These are phyloP conservation scores for Pygocentrus nattereri DNA, from an alignment of 2,797 vertebrate species.

Conservation along the genomic window DNA sequence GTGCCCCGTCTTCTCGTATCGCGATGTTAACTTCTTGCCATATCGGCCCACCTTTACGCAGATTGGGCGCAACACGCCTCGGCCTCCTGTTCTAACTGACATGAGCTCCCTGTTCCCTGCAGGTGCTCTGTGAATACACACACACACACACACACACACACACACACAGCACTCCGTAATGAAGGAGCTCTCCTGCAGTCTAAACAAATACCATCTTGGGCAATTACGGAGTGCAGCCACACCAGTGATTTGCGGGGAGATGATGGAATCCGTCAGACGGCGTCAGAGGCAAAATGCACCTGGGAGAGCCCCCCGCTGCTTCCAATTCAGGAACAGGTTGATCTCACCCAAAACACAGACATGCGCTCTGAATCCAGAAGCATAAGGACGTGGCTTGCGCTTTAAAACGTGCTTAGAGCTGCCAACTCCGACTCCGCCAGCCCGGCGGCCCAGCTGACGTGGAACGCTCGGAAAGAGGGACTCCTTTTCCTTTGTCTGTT, in stretches of 20 bases:
- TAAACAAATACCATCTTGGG: slow-evolving; percentile 50
- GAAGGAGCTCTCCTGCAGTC: slow-evolving; percentile 52
- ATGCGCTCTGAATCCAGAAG: background rate
- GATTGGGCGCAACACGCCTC: slow-evolving; percentile 4
- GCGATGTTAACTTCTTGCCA: background rate
- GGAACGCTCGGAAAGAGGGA: slow-evolving; percentile 17
- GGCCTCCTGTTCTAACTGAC: background rate
- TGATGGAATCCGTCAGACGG: slow-evolving; percentile 58
- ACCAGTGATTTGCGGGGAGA: slow-evolving; percentile 46
- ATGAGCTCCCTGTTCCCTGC: slow-evolving; percentile 54
- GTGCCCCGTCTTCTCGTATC: too few relatives aligned
- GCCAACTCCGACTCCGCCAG: slow-evolving; percentile 1
- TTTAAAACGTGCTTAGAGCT: slow-evolving; percentile 22
- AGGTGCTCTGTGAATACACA: slow-evolving; percentile 38
- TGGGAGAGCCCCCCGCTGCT: slow-evolving; percentile 64
- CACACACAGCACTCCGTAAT: slow-evolving; percentile 55
- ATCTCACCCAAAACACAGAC: slow-evolving; percentile 44
- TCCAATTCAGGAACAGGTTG: slow-evolving; percentile 50
- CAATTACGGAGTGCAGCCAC: slow-evolving; percentile 48
- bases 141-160: slow-evolving; percentile 15
- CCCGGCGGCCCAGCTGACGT: background rate
- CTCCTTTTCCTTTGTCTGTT: slow-evolving; percentile 24
- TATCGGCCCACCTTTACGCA: background rate
- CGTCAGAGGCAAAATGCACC: slow-evolving; percentile 65
- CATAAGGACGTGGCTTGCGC: background rate